These are phyloP conservation scores for Champsocephalus gunnari DNA, from an alignment of 2,797 vertebrate species.

Conservation along the genomic window DNA sequence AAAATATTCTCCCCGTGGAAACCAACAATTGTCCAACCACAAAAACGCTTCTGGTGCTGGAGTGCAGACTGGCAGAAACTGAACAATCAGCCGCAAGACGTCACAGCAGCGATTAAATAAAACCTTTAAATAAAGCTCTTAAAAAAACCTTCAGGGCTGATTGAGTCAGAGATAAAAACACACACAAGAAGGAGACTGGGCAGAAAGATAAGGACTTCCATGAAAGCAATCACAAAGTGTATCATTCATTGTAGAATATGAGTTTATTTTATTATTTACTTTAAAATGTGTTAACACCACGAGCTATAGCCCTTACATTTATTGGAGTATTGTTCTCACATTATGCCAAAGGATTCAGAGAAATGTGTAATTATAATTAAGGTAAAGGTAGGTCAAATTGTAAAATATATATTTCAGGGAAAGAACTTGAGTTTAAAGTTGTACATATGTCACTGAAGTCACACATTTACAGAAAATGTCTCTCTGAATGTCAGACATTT, in stretches of 20 bases:
- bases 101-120: conserved; percentile 34
- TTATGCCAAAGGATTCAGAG: too few relatives aligned
- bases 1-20: conserved; percentile 69
- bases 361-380: too few relatives aligned
- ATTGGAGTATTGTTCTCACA: too few relatives aligned
- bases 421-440: too few relatives aligned
- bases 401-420: too few relatives aligned
- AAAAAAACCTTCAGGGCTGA: conserved; percentile 22
- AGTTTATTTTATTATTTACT: neutral
- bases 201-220: conserved; percentile 30
- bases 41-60: conserved; percentile 50
- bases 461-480: too few relatives aligned
- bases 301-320: too few relatives aligned
- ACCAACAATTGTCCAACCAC: conserved; percentile 60
- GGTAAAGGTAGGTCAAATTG: too few relatives aligned
- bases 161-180: conserved; percentile 33
- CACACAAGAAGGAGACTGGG: conserved; percentile 18
- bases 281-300: too few relatives aligned
- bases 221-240: conserved; percentile 20
- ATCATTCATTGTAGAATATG: conserved; percentile 30
- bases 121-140: neutral
- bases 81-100: conserved; percentile 62
- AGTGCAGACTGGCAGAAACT: conserved; percentile 48
- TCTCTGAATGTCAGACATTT: too few relatives aligned
- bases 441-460: too few relatives aligned